Percentiles rank a stretch among this genome's conserved stretches.
Conservation (phyloP, 2,888 invertebrate species). For the Blomia tropicalis region DNA sequence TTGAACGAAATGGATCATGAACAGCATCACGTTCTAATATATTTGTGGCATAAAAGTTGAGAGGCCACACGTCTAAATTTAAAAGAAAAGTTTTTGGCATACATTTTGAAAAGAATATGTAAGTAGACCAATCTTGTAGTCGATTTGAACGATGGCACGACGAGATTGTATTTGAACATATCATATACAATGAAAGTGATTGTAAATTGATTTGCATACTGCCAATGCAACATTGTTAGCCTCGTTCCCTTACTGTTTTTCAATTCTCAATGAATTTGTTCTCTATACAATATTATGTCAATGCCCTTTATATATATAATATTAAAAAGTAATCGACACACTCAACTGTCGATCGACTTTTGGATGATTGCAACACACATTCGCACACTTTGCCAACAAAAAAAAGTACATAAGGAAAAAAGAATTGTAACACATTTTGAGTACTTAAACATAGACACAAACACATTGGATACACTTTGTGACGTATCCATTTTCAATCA, state of each 20-base stretch:
- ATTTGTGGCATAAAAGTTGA: background rate
- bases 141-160: no score
- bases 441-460: no score
- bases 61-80: no score
- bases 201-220: constrained; percentile 13
- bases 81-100: constrained; percentile 3
- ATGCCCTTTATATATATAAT: no score
- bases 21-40: background rate
- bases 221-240: background rate
- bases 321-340: constrained; percentile 14
- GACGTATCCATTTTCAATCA: background rate
- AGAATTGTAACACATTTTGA: no score
- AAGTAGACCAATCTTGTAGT: background rate
- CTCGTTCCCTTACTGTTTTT: no score
- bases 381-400: no score
- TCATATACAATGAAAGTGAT: constrained; percentile 10
- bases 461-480: no score
- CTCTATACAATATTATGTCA: no score
- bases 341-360: background rate
- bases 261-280: no score
- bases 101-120: background rate
- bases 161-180: no score
- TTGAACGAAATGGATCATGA: background rate
- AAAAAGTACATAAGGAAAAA: background rate
- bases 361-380: background rate